phyloP scores from a whole-genome alignment of 2,797 vertebrate genomes.

The Chloroceryle inda region DNA sequence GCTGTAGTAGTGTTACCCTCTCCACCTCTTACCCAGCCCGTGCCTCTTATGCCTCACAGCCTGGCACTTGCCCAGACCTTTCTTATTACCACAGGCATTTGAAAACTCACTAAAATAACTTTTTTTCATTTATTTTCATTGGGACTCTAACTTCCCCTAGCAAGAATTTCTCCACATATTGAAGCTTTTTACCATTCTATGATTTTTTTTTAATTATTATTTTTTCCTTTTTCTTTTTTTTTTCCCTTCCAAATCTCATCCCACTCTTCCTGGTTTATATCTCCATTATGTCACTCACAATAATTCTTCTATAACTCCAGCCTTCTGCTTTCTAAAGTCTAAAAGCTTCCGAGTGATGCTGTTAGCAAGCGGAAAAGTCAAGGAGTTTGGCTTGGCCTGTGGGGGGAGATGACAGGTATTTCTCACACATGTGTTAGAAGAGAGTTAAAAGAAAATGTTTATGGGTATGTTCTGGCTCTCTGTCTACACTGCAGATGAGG shows the following conservation, averaged over 20 bases:
- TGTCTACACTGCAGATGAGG: not conserved
- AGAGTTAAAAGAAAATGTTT: not conserved
- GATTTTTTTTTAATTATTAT: too few species aligned
- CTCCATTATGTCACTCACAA: not conserved
- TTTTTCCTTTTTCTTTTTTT: too few species aligned
- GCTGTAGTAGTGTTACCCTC: fast-evolving
- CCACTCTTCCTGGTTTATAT: not conserved
- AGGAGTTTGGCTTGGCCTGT: not conserved
- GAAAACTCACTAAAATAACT: not conserved
- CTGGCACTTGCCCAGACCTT: not conserved
- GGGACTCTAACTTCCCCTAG: not conserved
- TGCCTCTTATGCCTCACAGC: not conserved
- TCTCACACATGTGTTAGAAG: not conserved
- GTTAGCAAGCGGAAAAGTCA: not conserved
- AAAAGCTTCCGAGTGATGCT: not conserved
- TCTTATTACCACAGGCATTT: not conserved
- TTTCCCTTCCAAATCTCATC: not conserved
- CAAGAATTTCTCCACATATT: not conserved
- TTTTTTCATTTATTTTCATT: not conserved
- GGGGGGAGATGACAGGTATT: not conserved
- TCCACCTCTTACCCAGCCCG: not conserved
- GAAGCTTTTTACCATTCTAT: not conserved
- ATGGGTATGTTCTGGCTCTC: not conserved
- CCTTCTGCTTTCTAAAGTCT: not conserved
- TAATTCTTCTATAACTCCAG: not conserved